A percentile compares a stretch with the other conserved stretches of the same genome.
phyloP scores from a whole-genome alignment of 2,113 vertebrate genomes.

The Cyanocitta stelleri region DNA sequence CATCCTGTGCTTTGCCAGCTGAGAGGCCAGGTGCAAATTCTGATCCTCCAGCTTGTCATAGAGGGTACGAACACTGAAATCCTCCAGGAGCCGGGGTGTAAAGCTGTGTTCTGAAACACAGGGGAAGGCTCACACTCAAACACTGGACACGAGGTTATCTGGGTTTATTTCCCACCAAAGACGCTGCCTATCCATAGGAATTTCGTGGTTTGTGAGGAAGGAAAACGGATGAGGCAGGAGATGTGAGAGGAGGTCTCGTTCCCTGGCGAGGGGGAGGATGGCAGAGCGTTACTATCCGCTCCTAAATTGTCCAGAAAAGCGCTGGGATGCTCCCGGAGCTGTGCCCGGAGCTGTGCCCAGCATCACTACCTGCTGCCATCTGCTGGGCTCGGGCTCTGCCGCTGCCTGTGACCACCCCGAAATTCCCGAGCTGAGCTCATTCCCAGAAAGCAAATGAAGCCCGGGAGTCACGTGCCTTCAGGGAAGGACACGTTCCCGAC shows the following conservation, averaged over 20 bases:
- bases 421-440: neutral
- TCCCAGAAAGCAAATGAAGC: neutral
- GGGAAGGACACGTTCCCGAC: too few relatives aligned
- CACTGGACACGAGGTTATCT: accelerated
- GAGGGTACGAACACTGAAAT: slow-evolving; percentile 87
- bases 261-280: neutral
- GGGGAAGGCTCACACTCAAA: neutral
- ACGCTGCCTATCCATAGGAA: accelerated
- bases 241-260: neutral
- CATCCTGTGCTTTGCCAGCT: slow-evolving; percentile 83
- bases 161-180: neutral
- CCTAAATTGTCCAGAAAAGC: neutral
- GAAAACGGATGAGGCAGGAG: neutral
- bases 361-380: slow-evolving; percentile 4
- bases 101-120: slow-evolving; percentile 54
- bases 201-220: neutral
- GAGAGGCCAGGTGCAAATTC: slow-evolving; percentile 85
- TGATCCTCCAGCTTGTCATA: slow-evolving; percentile 94
- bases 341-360: neutral
- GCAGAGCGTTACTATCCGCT: neutral
- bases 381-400: neutral
- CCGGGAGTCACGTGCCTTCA: neutral
- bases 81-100: slow-evolving; percentile 72
- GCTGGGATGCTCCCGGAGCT: neutral
- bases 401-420: neutral